Base-by-base conservation (phyloP, 2,113 vertebrate genomes). In the Egretta garzetta region DNA sequence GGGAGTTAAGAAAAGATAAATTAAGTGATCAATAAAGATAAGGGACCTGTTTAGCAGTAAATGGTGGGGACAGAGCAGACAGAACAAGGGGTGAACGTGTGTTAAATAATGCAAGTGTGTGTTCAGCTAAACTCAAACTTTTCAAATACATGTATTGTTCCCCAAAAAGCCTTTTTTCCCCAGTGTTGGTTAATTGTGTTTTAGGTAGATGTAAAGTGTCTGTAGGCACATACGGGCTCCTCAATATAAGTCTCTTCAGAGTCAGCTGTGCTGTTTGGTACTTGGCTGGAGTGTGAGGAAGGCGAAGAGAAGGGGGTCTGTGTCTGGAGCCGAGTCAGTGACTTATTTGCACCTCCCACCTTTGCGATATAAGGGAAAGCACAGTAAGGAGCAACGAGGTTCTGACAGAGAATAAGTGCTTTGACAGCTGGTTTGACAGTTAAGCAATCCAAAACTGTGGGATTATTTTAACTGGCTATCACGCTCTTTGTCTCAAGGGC, bases 11-110 rank as follows among this genome's bases (percentile, higher is more conserved):
- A 98, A 99, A 98, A 98, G 98, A 98, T 96, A 99, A 99, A 99
- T 99, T 98, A 97, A 99, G 98, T 97, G 98, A 99, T 99, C 99
- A 98, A 99, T 99, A 99, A 98, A 96, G 97, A 98, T 98, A 98
- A 98, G 98, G 97, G 97, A 97, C 97, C 97, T 96, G 96, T 95
- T 98, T 83, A 96, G 97, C 95, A 97, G 97, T 98, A 98, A 98
- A 98, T 97, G 98, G 98, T 93, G 96, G 93, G 96, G 98, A 98
- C 97, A 98, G 97, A 97, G 96, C 93, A 87, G 97, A 95, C 96
- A 97, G 97, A 96, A 96, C 96, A 80, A 80, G 93, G 67, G 84
- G 95, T 68, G 95, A 97, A 98, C 35, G 88, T 96, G 94, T 90
- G 96, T 98, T 98, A 97, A 97, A 98, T 98, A 94, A 97, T 95